Evolutionary conservation across 2,888 invertebrate species (phyloP), one percentile per base, ranked within the genome.

Genomic region (Acanthosepion pharaonis): DNA sequence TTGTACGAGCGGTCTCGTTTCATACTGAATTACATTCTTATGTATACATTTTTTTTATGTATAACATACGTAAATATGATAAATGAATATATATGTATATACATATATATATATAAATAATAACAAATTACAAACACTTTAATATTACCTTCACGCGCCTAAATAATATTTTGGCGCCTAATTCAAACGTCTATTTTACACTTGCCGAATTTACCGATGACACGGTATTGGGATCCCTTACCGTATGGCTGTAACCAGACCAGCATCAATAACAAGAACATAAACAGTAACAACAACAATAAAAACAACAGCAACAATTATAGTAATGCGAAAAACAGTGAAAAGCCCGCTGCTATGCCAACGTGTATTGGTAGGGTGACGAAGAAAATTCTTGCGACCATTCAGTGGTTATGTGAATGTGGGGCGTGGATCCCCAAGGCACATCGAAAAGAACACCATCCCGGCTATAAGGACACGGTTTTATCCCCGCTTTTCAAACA

Each of bases 401-500:
- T 93, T 93, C 93, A 93, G 93, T 93, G 93, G 93, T 33, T 93
- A 28, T 93, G 93, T 93, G 93, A 93, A 93, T 93, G 93, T 93
- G 93, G 93, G 93, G 93, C 51, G 49, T 93, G 93, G 93, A 93
- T 93, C 93, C 93, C 93, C 93, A 49, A 49, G 92, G 49, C 48
- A 18, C 93, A 93, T 9, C 51, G 25, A 15, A 49, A n/a, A 51
- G n/a, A 49, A n/a, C 93, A 93, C n/a, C 93, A 93, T 11, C 93
- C 93, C 11, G 93, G 93, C 48, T 93, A 93, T n/a, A 93, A 93
- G 53, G 93, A 93, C 53, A 93, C 53, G 6, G 93, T 93, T 49
- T 53, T 93, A 18, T 93, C 93, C 53, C 93, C 93, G 49, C 49
- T 93, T 20, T 93, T 93, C 93, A 49, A 53, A 48, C 53, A 93